These are phyloP conservation scores for Chaenodraco wilsoni DNA, from an alignment of 2,797 vertebrate species.

Conservation along the genomic window DNA sequence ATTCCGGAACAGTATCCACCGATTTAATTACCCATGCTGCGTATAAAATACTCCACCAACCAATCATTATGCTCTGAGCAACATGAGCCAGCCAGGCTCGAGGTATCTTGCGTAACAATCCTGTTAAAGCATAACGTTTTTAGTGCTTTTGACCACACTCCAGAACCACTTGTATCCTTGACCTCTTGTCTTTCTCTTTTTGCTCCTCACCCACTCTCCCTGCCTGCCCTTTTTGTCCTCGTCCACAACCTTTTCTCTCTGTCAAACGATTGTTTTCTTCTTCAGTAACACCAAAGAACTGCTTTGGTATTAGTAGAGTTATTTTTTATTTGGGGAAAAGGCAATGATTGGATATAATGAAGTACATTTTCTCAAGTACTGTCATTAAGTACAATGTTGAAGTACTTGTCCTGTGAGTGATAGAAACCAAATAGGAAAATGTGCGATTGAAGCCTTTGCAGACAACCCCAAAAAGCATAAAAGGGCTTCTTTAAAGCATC, in stretches of 20 bases:
- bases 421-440: too few relatives aligned
- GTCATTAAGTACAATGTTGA: too few relatives aligned
- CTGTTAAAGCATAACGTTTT: constrained; percentile 68
- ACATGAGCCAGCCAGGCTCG: constrained; percentile 50
- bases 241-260: not conserved
- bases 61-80: constrained; percentile 58
- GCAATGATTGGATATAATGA: too few relatives aligned
- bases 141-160: constrained; percentile 64
- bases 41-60: constrained; percentile 62
- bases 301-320: not conserved
- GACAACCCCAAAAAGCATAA: too few relatives aligned
- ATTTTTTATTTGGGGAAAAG: not conserved
- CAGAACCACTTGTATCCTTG: constrained; percentile 52
- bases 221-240: constrained; percentile 1
- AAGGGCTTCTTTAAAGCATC: too few relatives aligned
- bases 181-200: constrained; percentile 35
- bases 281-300: not conserved
- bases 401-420: too few relatives aligned
- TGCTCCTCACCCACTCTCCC: constrained; percentile 1
- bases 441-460: too few relatives aligned
- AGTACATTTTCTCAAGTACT: too few relatives aligned
- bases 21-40: constrained; percentile 72
- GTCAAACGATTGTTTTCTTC: not conserved
- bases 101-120: constrained; percentile 62
- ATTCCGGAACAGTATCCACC: constrained; percentile 68